Evolutionary conservation across 2,797 vertebrate species (phyloP).

Genomic region (Microctenopoma steveboyesi): DNA sequence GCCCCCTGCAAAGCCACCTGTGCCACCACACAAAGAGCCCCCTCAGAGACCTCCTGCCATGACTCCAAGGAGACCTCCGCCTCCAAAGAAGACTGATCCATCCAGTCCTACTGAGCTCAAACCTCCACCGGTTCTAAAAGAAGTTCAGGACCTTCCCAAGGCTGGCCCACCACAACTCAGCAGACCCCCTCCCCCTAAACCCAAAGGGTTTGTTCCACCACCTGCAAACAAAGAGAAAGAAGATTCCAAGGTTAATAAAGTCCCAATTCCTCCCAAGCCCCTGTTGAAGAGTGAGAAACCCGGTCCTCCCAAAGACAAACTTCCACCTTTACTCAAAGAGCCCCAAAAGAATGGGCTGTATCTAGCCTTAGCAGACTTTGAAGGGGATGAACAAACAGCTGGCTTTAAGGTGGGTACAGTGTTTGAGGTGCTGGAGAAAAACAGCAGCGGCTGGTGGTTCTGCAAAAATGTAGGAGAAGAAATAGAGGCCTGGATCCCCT

Average conservation of each 20-base stretch:
- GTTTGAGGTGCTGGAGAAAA: conserved; percentile 95
- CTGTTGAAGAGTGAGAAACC: conserved; percentile 87
- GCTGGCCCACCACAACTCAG: conserved; percentile 65
- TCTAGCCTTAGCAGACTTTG: conserved; percentile 94
- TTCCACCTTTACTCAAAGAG: conserved; percentile 84
- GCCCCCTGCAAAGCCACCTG: conserved; percentile 77
- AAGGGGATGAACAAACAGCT: conserved; percentile 93
- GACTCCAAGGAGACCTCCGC: conserved; percentile 92
- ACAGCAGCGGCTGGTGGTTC: conserved; percentile 97
- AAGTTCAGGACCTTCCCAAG: conserved; percentile 79
- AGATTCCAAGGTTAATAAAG: conserved; percentile 83
- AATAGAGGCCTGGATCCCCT: conserved; percentile 98
- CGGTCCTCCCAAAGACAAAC: conserved; percentile 84
- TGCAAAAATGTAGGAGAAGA: conserved; percentile 91
- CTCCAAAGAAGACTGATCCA: conserved; percentile 90
- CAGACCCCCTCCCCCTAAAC: conserved; percentile 88
- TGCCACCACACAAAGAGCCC: conserved; percentile 80
- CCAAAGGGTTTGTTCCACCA: conserved; percentile 82
- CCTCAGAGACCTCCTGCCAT: conserved; percentile 86
- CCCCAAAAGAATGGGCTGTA: conserved; percentile 88
- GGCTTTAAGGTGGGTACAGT: conserved; percentile 95
- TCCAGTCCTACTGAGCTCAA: conserved; percentile 81
- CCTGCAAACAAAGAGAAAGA: conserved; percentile 84
- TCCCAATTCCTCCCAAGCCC: conserved; percentile 83
- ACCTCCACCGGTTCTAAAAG: conserved; percentile 71